Percentiles rank a stretch among this genome's conserved stretches.
phyloP scores from a whole-genome alignment of 2,113 vertebrate species.

The Rhinolophus sinicus region DNA sequence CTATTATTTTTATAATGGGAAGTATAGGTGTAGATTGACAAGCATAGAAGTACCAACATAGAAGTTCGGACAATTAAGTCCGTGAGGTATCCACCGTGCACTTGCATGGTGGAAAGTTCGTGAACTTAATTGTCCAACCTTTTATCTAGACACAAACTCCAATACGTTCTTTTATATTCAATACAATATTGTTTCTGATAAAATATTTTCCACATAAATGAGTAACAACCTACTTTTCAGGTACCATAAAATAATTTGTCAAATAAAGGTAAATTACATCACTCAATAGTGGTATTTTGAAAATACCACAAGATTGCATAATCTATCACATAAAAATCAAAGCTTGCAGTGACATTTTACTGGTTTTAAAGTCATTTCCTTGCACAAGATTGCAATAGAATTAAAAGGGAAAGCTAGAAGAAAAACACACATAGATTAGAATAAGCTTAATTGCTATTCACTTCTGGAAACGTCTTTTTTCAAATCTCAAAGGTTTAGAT shows the following conservation, averaged over 20 bases:
- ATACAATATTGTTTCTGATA: not conserved
- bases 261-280: not conserved
- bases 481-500: not conserved
- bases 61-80: too few species aligned
- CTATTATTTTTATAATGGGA: not conserved
- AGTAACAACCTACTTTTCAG: not conserved
- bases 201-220: not conserved
- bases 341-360: not conserved
- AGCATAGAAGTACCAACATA: not conserved
- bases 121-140: too few species aligned
- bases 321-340: not conserved
- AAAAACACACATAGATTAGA: not conserved
- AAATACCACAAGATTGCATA: not conserved
- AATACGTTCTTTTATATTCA: not conserved
- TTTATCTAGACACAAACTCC: too few species aligned
- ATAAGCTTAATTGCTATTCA: not conserved
- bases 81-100: too few species aligned
- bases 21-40: not conserved
- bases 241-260: not conserved
- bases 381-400: not conserved
- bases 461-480: not conserved
- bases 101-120: too few species aligned
- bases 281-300: not conserved
- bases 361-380: not conserved
- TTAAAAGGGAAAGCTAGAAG: not conserved